phyloP scores from a whole-genome alignment of 2,113 vertebrate species.

The Vulpes ferrilata region DNA sequence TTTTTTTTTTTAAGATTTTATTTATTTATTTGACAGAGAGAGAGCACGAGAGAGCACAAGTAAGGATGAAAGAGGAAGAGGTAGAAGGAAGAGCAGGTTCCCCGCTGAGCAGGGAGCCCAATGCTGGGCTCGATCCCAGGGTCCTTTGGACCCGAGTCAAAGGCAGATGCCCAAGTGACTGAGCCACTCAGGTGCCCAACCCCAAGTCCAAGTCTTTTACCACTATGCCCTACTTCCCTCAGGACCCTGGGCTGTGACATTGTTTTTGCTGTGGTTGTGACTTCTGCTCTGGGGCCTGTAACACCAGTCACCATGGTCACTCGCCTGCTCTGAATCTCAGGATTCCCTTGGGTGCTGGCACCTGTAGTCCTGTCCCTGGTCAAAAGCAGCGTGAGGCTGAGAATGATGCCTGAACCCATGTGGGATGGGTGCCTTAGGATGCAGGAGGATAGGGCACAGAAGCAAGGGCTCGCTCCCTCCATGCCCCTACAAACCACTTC shows the following conservation, averaged over 20 bases:
- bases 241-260: accelerated
- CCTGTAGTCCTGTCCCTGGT: background rate
- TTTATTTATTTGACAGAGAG: too few species aligned
- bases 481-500: background rate
- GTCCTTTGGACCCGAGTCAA: too few species aligned
- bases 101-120: too few species aligned
- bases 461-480: background rate
- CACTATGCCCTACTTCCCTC: background rate
- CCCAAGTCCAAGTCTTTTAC: background rate
- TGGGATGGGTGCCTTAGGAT: background rate
- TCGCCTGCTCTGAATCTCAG: background rate
- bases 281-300: background rate
- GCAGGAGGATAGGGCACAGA: background rate
- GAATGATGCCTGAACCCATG: background rate
- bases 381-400: background rate
- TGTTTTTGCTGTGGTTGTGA: background rate
- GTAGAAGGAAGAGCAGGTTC: too few species aligned
- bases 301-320: background rate
- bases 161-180: too few species aligned
- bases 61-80: too few species aligned
- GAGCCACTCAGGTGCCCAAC: too few species aligned
- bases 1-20: too few species aligned
- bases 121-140: too few species aligned
- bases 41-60: too few species aligned
- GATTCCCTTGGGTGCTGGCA: background rate